Base-by-base conservation (phyloP, 2,113 vertebrate genomes). In the Hippocampus comes region DNA sequence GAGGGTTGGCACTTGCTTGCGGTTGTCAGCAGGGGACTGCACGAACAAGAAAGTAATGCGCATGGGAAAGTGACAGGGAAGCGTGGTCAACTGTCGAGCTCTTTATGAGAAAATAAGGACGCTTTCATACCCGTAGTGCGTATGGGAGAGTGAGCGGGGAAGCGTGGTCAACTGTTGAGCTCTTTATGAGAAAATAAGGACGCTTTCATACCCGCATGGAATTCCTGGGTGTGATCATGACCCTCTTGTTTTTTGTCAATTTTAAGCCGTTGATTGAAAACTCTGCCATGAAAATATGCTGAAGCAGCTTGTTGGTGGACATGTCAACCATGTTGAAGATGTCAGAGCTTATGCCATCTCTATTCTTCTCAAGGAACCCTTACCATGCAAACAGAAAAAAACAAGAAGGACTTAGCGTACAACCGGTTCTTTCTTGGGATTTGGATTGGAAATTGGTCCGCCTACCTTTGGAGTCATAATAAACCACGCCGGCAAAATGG, bases 361-460 rank as follows among this genome's bases (percentile, higher is more conserved):
- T 92, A 90, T 99, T 99, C 91, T 99, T 99, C 92, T 99, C 97
- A 86, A 99, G 90, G 89, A 99, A 98, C 56, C 97, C 97, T 99
- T 85, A 1, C 34, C 55, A 76, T 1, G 56, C 11, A 74, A n/a
- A 9, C 51, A 57, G 43, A 65, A 2, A 2, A 42, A 12, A 46
- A 34, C 30, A 21, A 42, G 9, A 48, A 15, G 15, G 46, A n/a
- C n/a, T 64, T 10, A 41, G 1, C 61, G 8, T 27, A 38, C 34
- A 38, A 38, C 5, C 34, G 3, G 2, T 18, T 8, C 25, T 6
- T 17, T 30, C 25, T 17, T 60, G 18, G 59, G 59, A 34, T 61
- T 17, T 8, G 6, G 15, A 34, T 7, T 7, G 48, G 48, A 51
- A 61, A 34, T 34, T 0, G 2, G 59, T 61, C 34, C 27, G 27